Base-by-base conservation (phyloP, 2,797 vertebrate species). In the Fistularia tabacaria region DNA sequence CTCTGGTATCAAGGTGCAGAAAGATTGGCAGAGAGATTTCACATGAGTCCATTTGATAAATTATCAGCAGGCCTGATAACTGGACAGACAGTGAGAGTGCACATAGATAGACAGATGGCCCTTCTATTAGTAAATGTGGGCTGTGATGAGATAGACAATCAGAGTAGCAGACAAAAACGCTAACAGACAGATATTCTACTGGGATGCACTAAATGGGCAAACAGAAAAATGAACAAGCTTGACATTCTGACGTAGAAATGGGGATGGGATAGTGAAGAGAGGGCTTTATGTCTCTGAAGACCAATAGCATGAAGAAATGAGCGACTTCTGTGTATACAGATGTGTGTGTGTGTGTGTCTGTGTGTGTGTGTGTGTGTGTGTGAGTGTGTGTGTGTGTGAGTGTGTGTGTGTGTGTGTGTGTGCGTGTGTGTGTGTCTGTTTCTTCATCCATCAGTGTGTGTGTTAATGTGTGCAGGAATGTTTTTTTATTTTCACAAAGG, bases 101-200 rank as follows among this genome's bases (percentile, higher is more conserved):
- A 65, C 79, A 80, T 62, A 81, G 54, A 74, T 53, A 58, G 73
- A 68, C 73, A 83, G 82, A 85, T 83, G 76, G 78, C 51, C 57
- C 53, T 72, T 77, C 66, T 82, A 79, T 74, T 80, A 74, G 73
- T 39, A 76, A 71, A 76, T 76, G 56, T 48, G 3, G 58, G 60
- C 65, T 80, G 71, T 77, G 75, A 73, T 74, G 66, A 73, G 74
- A 73, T 62, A 73, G 59, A 79, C 65, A 81, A 68, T 72, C 74
- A 69, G 62, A 65, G 65, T 59, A 67, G 53, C 73, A 58, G 64
- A 76, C 66, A 64, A 55, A 77, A 51, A 63, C 45, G 68, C 64
- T 36, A 51, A 71, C 64, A 73, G 70, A 76, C 76, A 80, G 51
- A 69, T 69, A 78, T 54, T 80, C 85, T 64, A 54, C 67, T 72